Percentiles rank a stretch among this genome's conserved stretches.
These are phyloP conservation scores for Ellobium chinense DNA, from an alignment of 2,888 invertebrate genomes.

Conservation along the genomic window DNA sequence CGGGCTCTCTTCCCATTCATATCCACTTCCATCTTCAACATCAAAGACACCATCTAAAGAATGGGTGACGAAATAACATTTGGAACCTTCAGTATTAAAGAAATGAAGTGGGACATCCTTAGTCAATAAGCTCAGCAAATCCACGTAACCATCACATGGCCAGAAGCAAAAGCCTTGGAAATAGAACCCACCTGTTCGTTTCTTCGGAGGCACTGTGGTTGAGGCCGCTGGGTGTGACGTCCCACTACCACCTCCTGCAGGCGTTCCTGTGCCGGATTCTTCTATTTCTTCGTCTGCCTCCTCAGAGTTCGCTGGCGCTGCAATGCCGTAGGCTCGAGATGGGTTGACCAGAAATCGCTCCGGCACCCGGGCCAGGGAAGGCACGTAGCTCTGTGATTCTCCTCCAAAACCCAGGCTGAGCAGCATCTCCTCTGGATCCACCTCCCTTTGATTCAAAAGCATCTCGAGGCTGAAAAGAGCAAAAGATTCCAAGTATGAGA, in stretches of 20 bases:
- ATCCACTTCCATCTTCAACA: not conserved
- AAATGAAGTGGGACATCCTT: conserved; percentile 27
- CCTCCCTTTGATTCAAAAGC: conserved; percentile 89
- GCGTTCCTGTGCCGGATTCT: not conserved
- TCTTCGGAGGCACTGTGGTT: not conserved
- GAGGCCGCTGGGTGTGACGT: not conserved
- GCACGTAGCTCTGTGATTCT: conserved; percentile 45
- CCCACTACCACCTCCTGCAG: not conserved
- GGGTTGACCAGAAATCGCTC: conserved; percentile 84
- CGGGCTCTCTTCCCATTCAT: not conserved
- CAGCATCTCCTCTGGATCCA: conserved; percentile 93
- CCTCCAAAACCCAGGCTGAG: conserved; percentile 82
- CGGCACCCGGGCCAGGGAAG: conserved; percentile 84
- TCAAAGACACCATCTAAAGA: not conserved
- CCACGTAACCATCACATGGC: conserved; percentile 19
- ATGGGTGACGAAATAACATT: not conserved
- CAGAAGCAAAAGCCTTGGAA: conserved; percentile 16
- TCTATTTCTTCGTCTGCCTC: not conserved
- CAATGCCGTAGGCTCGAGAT: conserved; percentile 16
- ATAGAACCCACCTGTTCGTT: conserved; percentile 40
- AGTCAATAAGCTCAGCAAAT: not conserved
- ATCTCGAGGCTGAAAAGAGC: conserved; percentile 75
- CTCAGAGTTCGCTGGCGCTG: not conserved
- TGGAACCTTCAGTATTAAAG: conserved; percentile 28
- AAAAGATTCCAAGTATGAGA: too few species aligned